Evolutionary conservation across 2,888 invertebrate species (phyloP), one percentile per base, ranked within the genome.

Genomic region (Amphimallon solstitiale): DNA sequence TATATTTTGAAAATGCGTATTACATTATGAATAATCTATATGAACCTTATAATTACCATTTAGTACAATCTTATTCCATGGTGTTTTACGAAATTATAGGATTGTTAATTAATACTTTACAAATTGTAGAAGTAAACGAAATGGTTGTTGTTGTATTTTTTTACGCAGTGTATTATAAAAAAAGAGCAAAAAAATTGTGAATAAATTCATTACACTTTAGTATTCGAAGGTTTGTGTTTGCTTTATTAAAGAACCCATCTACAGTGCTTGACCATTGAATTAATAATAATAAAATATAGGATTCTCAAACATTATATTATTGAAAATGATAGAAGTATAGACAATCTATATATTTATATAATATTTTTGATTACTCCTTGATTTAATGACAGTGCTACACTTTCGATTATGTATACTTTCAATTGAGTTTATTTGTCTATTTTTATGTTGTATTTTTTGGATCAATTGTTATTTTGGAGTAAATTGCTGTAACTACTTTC

Each of bases 101-200:
- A 67, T 63, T 67, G 63, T 67, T 67, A 62, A 29, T 49, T 67
- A 48, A 59, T 63, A 63, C 59, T 67, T 67, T 67, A 56, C 63
- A 67, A 63, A 67, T 67, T 52, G 21, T 63, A 63, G 56, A 63
- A 56, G 59, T 63, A 48, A 40, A 49, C 63, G 66, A 64, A 45
- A 56, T 59, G 66, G 62, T 67, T 56, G 40, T 59, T 65, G 66
- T 67, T 67, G 66, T 67, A 67, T 63, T 67, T 67, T 67, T 67
- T 59, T 63, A 66, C 61, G 51, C 51, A 23, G 29, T 29, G 29
- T 29, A 29, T 37, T 63, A 40, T 63, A 56, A 63, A 46, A 63
- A 46, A 23, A 56, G 23, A 45, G 48, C 56, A 43, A 56, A 19
- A 43, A 63, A 29, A 9, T 52, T 61, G 45, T 54, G 59, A 67